Evolutionary conservation across 2,888 invertebrate species (phyloP), one percentile per base, ranked within the genome.

Genomic region (Caenorhabditis sp.): DNA sequence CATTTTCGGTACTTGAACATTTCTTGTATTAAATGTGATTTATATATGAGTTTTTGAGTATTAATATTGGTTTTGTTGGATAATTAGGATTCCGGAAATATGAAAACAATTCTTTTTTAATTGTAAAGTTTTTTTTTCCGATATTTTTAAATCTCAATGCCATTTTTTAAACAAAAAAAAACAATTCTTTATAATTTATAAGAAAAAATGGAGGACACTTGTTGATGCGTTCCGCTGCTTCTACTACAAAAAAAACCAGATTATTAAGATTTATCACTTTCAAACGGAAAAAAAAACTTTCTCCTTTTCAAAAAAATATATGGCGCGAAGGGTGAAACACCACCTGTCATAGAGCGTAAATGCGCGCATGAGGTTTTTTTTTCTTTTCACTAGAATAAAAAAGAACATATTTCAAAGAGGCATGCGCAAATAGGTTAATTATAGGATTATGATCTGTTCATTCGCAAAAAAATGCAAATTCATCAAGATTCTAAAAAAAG

Each of bases 401-500:
- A 10, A 17, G 43, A 43, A 43, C 43, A 14, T 43, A 17, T 43
- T 17, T 17, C 36, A 59, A 52, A 53, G 57, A 38, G 52, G 56
- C 58, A 61, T 49, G 60, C 61, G 67, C 20, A 52, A 52, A 52
- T 23, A 8, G 23, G 52, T 23, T 23, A 52, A 52, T 52, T 23
- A 52, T 23, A n/a, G 52, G 52, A 23, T 23, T 20, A 52, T 23
- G 52, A 52, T 23, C 52, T 23, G 4, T 52, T 52, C 2, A 7
- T 52, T n/a, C 17, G 21, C 17, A 8, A 59, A 59, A 67, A 63
- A 62, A 43, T 26, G 53, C 53, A 56, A 43, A 43, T n/a, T n/a
- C n/a, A n/a, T 43, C 53, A 63, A 26, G 21, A 25, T 38, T 25
- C 25, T 14, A 31, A 49, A 38, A 64, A 58, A 61, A 20, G 53